Conservation (phyloP, 2,797 vertebrate species). For the Acanthornis magna region DNA sequence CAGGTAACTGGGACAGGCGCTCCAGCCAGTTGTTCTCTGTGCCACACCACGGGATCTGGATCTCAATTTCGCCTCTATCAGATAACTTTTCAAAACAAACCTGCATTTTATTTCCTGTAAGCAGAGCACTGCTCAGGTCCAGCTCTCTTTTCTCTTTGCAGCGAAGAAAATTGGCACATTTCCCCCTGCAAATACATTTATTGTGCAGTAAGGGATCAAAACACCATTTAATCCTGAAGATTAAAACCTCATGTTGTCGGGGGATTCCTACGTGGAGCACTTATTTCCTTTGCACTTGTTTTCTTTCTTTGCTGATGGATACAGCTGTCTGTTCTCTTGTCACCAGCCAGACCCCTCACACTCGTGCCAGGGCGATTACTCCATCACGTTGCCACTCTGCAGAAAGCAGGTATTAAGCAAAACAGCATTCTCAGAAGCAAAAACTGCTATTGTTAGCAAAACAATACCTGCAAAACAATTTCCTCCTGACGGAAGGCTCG, state of each 20-base stretch:
- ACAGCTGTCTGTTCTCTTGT: conserved; percentile 56
- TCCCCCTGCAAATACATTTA: conserved; percentile 33
- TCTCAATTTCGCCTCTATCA: background rate
- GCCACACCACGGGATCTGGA: rapidly evolving
- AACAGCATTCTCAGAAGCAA: conserved; percentile 62
- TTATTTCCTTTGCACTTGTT: conserved; percentile 57
- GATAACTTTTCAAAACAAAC: background rate
- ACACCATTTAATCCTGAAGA: conserved; percentile 59
- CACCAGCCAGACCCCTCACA: conserved; percentile 56
- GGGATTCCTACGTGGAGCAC: conserved; percentile 37
- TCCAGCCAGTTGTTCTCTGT: rapidly evolving
- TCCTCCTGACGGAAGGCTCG: conserved; percentile 30
- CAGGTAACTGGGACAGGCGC: background rate
- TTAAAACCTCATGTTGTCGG: conserved; percentile 47
- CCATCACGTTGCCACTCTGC: conserved; percentile 63
- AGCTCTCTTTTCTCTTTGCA: background rate
- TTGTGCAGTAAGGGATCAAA: conserved; percentile 61
- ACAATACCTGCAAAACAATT: conserved; percentile 70
- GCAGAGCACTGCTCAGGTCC: background rate
- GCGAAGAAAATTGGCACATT: conserved; percentile 24
- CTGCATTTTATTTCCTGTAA: background rate
- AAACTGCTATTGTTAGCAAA: conserved; percentile 74
- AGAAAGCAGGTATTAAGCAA: conserved; percentile 72
- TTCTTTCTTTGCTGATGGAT: conserved; percentile 61
- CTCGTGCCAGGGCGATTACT: conserved; percentile 63